Evolutionary conservation across 2,113 vertebrate genomes (phyloP), one percentile per base, ranked within the genome.

Genomic region (Caranx ignobilis): DNA sequence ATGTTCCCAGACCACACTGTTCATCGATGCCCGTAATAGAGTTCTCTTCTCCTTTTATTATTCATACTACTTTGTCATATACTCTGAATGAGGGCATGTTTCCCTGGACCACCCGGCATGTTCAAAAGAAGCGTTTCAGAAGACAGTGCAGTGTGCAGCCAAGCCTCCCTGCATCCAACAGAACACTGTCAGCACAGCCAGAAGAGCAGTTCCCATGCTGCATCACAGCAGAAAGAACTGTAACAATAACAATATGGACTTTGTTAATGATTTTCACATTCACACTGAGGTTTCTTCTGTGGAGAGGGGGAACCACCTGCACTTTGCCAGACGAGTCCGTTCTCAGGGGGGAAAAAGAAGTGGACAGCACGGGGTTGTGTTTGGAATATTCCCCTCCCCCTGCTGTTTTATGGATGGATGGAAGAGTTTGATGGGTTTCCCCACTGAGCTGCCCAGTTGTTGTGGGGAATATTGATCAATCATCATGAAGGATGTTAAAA

Each of bases 191-290:
- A 48, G 66, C 68, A 18, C 47, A 73, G 80, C 76, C 77, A 83
- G 73, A 62, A 34, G 66, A 86, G 66, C 18, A 6, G 26, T 86
- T 91, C 83, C 75, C 87, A 85, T 66, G 83, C 69, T 83, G 72
- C 15, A 71, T 77, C 60, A 41, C 87, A 55, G 87, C 83, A 87
- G 54, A 82, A 16, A 60, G 57, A 59, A 48, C 81, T 69, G 65
- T 61, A 87, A 87, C 83, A 78, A 89, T 84, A 90, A 87, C 83
- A 79, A 67, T 69, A 56, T 76, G 75, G 74, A 67, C 55, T 79
- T 65, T 81, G 71, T 76, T 91, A 87, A 91, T 89, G 88, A 60
- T 77, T 91, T 89, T 91, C 86, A 87, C 88, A 89, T 91, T 80
- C 91, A 74, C 82, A 41, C 81, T 71, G 84, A 84, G 82, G 79